Conservation (phyloP, 2,888 invertebrate genomes). For the Tanypteryx hageni region DNA sequence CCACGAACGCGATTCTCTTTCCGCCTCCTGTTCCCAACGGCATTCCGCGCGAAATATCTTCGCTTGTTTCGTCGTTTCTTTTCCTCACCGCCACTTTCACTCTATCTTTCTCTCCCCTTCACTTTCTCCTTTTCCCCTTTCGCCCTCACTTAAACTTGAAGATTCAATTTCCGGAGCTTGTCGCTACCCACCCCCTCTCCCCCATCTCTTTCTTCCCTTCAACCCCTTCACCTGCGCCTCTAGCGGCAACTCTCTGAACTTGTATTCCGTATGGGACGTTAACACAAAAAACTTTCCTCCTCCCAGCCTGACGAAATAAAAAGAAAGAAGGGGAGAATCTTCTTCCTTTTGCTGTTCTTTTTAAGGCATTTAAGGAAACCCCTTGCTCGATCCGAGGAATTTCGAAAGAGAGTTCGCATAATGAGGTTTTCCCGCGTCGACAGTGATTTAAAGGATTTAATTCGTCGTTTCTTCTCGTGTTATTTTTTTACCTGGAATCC, state of each 20-base stretch:
- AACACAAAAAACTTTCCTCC: neutral
- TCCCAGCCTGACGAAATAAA: neutral
- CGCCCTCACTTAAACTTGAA: conserved; percentile 17
- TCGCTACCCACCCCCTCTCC: neutral
- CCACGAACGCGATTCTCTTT: neutral
- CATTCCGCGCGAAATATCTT: neutral
- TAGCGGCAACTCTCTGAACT: neutral
- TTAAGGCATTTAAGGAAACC: neutral
- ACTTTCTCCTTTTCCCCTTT: neutral
- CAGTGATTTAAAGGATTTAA: neutral
- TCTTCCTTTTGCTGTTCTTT: neutral
- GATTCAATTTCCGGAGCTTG: conserved; percentile 32
- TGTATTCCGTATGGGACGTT: neutral
- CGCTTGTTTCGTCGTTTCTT: neutral
- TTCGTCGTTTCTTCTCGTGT: neutral
- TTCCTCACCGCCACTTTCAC: neutral
- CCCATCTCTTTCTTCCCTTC: neutral
- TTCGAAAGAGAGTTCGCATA: neutral
- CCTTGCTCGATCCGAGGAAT: neutral
- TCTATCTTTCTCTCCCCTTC: neutral
- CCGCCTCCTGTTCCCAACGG: neutral
- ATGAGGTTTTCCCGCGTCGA: neutral
- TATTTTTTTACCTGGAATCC: too few relatives aligned
- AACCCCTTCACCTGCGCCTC: neutral
- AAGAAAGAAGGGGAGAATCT: neutral